Evolutionary conservation across 2,113 vertebrate genomes (phyloP).

Genomic region (Herpailurus yagouaroundi): DNA sequence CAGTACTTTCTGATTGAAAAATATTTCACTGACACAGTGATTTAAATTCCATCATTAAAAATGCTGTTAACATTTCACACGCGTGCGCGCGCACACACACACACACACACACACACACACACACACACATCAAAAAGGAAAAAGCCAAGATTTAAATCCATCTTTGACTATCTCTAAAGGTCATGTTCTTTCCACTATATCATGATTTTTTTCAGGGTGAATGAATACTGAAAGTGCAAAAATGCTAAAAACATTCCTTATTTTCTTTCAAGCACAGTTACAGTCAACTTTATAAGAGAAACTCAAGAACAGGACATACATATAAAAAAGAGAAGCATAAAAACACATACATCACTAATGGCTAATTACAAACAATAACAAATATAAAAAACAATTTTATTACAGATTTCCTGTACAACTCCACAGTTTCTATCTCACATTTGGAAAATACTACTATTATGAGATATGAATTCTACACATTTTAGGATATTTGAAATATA

Average conservation of each 20-base stretch:
- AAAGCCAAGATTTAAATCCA: not conserved
- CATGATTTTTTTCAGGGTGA: not conserved
- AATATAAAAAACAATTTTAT: not conserved
- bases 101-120: not conserved
- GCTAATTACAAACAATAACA: not conserved
- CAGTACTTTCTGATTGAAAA: not conserved
- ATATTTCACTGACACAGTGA: not conserved
- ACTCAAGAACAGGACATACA: not conserved
- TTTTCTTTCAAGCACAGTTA: not conserved
- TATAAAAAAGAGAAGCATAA: not conserved
- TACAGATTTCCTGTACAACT: not conserved
- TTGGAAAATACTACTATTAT: not conserved
- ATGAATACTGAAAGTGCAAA: not conserved
- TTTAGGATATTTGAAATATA: not conserved
- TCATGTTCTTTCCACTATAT: not conserved
- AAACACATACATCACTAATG: not conserved
- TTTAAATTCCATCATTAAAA: not conserved
- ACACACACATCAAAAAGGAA: not conserved
- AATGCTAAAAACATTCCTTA: not conserved
- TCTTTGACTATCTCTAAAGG: not conserved
- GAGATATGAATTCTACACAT: not conserved
- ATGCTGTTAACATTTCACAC: not conserved
- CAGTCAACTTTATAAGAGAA: not conserved
- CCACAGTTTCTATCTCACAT: not conserved
- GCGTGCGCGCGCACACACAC: not conserved